Base-by-base conservation (phyloP, 2,888 invertebrate species). In the Lymantria monacha region DNA sequence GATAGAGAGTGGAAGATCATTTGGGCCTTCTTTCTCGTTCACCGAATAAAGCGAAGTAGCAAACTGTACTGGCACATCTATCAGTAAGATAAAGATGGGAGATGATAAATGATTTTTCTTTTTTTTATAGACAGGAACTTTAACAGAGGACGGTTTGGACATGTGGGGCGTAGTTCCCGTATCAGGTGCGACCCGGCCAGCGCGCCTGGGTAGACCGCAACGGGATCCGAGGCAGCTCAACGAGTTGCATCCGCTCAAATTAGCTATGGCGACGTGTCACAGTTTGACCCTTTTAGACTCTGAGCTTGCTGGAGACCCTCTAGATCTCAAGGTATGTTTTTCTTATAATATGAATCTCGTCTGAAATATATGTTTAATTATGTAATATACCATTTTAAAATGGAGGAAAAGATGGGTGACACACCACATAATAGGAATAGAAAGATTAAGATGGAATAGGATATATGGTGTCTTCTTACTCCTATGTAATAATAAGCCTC, bases 61-160 rank as follows among this genome's bases (percentile, higher is more conserved):
- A n/a, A n/a, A n/a, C n/a, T n/a, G n/a, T n/a, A n/a, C n/a, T n/a
- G n/a, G n/a, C n/a, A n/a, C n/a, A n/a, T n/a, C n/a, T n/a, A n/a
- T n/a, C n/a, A n/a, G n/a, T n/a, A n/a, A n/a, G n/a, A n/a, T n/a
- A n/a, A n/a, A n/a, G n/a, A n/a, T n/a, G n/a, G n/a, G n/a, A n/a
- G n/a, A n/a, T n/a, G n/a, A n/a, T 22, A 22, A 22, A 22, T 22
- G 22, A 22, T 22, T 22, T 22, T 22, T 22, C 5, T 5, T 22
- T 22, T 22, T 10, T 38, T 38, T 37, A 31, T 79, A 97, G 96
- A 99, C 99, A 13, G 99, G 99, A 10, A 99, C 99, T 0, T 83
- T 99, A 55, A 99, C 99, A 0, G 98, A 99, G 82, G 99, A 99
- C 79, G 98, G 99, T 0, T 84, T 99, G 30, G 98, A 98, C 86